phyloP scores from a whole-genome alignment of 2,888 invertebrate species.

The Synanthedon tipuliformis region DNA sequence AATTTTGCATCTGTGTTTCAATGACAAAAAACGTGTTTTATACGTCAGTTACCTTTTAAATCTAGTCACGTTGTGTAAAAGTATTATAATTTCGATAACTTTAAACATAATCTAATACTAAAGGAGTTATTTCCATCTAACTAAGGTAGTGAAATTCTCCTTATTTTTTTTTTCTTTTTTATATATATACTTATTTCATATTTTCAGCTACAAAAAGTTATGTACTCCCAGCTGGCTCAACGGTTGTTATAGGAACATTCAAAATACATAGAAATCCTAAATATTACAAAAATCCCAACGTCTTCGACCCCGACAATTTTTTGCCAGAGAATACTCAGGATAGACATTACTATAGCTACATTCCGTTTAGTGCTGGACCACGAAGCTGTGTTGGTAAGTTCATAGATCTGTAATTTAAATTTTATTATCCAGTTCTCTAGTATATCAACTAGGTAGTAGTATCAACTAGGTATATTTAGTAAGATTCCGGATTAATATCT shows the following conservation, averaged over 20 bases:
- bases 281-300: slow-evolving; percentile 76
- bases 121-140: too few relatives aligned
- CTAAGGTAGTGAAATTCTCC: too few relatives aligned
- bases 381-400: slow-evolving; percentile 80
- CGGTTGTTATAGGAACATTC: slow-evolving; percentile 75
- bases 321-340: slow-evolving; percentile 79
- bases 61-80: too few relatives aligned
- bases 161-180: not conserved
- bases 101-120: too few relatives aligned
- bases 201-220: slow-evolving; percentile 72
- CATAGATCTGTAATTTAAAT: not conserved
- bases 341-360: slow-evolving; percentile 82
- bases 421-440: too few relatives aligned
- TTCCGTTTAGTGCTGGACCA: slow-evolving; percentile 85
- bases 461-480: too few relatives aligned
- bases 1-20: too few relatives aligned
- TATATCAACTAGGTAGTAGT: too few relatives aligned
- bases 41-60: too few relatives aligned
- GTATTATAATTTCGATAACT: too few relatives aligned
- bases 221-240: slow-evolving; percentile 76
- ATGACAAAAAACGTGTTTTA: too few relatives aligned
- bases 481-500: too few relatives aligned
- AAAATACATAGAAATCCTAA: slow-evolving; percentile 76
- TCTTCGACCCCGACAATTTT: slow-evolving; percentile 84
- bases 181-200: not conserved